A percentile compares a stretch with the other conserved stretches of the same genome.
Evolutionary conservation across 2,888 invertebrate genomes (phyloP).

Genomic region (Lepidonotus clava): DNA sequence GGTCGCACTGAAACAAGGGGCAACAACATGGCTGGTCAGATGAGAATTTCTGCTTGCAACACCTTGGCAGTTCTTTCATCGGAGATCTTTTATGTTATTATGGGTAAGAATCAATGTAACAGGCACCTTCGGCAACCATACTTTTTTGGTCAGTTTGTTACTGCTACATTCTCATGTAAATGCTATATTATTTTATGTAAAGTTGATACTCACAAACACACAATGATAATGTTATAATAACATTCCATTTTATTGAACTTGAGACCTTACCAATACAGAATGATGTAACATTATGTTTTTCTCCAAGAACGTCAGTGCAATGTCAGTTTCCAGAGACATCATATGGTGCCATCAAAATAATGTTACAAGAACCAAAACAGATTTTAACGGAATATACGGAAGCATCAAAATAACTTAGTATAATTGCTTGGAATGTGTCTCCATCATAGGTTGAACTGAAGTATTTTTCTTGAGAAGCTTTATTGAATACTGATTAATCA

Average conservation of each 20-base stretch:
- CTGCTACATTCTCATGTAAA: not conserved
- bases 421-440: not conserved
- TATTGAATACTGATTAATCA: not conserved
- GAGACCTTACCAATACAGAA: too few species aligned
- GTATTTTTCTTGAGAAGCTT: not conserved
- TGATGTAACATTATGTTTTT: too few species aligned
- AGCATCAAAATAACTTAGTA: not conserved
- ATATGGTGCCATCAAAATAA: too few species aligned
- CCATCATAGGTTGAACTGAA: not conserved
- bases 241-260: too few species aligned
- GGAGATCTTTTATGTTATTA: not conserved
- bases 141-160: not conserved
- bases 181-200: not conserved
- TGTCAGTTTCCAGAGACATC: too few species aligned
- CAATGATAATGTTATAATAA: too few species aligned
- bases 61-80: not conserved
- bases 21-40: not conserved
- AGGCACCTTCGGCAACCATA: not conserved
- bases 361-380: not conserved
- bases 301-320: too few species aligned
- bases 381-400: not conserved
- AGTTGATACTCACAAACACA: too few species aligned
- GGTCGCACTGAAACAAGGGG: constrained; percentile 23
- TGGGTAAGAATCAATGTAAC: not conserved
- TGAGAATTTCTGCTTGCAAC: not conserved